Base-by-base conservation (phyloP, 2,888 invertebrate species). In the Oligia strigilis region DNA sequence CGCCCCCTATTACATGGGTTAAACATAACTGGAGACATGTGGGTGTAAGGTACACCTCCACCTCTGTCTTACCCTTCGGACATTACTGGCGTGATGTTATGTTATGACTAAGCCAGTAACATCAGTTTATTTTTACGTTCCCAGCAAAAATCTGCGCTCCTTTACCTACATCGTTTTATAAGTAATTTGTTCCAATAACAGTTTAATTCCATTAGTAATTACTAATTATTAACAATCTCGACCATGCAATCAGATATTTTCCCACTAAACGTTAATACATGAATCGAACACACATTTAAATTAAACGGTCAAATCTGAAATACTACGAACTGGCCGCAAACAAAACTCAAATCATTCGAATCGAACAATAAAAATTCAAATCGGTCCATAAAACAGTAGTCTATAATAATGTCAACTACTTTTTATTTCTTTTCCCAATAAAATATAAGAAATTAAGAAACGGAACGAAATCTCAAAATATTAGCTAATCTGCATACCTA, bases 341-440 rank as follows among this genome's bases (percentile, higher is more conserved):
- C 52, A 78, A 85, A 85, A 87, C 62, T 81, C 74, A 75, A 88
- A 88, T 86, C 78, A 73, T 74, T 81, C 72, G 64, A 72, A 82
- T 64, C 69, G 74, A 86, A 88, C 75, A 87, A 89, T 84, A 88
- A 84, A 87, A 83, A 84, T 84, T 83, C 66, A 78, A 88, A 89
- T 89, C 65, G 66, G 55, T 89, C 82, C 62, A 84, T 84, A 81
- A 89, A 94, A 94, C 94, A 90, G 94, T 92, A 94, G 93, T 89
- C 92, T 83, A 88, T 90, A 88, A 91, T 93, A 91, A 91, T 88
- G 88, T 90, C 88, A 91, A 91, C 88, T 81, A 81, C 84, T 87
- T 91, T 91, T 90, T 91, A 85, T 87, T 90, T 83, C 78, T 84
- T 88, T 87, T 86, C 88, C 91, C 91, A 91, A 92, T 91, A 91